Evolutionary conservation across 2,797 vertebrate genomes (phyloP), one percentile per base, ranked within the genome.

Genomic region (Poeciliopsis gracilis): DNA sequence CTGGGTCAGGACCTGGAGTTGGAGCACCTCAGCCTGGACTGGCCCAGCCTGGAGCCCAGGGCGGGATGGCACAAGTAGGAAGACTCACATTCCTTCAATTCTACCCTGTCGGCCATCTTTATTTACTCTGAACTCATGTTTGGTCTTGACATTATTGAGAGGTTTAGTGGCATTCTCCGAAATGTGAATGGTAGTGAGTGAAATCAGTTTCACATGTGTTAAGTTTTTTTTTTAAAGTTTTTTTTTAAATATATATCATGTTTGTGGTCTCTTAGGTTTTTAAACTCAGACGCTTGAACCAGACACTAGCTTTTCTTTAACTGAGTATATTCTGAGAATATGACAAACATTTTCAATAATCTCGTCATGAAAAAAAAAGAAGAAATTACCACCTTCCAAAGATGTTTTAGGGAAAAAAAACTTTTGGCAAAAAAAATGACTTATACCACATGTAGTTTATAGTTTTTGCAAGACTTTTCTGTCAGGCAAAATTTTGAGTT

Each of bases 21-120:
- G 97, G 95, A 82, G 70, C 96, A 69, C 90, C 95, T 86, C 97
- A 97, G 72, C 87, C 97, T 91, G 95, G 96, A 45, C 96, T 97
- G 89, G 85, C 82, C 8, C 43, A 94, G 82, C 93, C 97, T 87
- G 94, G 97, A 85, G 88, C 95, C 77, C 97, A 97, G 47, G 87
- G 96, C 89, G 92, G 96, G 57, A 95, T 97, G 90, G 86, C 88
- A 77, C 97, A 96, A 93, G 95, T 96, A 85, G 85, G 77, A 3
- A 6, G 23, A 9, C 51, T 12, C 15, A 0, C 41, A 74, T 2
- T 67, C 36, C 20, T 66, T 66, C 15, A 28, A 57, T 57, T 57
- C 53, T 57, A 28, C 25, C 10, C 25, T 9, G 53, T 55, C 1
- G 4, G 25, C 25, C 53, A 55, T 55, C 11, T 55, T 55, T 55